These are phyloP conservation scores for Uloborus diversus DNA, from an alignment of 1,140 invertebrate genomes.

Conservation along the genomic window DNA sequence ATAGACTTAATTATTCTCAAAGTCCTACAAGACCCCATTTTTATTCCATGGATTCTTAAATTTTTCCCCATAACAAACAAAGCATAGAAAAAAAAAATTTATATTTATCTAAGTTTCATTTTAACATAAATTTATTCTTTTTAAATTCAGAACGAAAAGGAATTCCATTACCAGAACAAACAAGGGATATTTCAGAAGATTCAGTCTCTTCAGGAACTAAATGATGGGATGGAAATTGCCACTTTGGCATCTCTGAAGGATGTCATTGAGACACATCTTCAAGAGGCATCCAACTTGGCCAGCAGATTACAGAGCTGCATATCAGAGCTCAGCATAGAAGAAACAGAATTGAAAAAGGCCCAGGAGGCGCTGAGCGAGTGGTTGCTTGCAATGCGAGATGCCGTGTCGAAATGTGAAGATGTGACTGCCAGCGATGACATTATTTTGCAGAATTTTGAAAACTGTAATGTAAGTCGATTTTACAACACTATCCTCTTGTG, in stretches of 20 bases:
- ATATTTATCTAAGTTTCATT: too few relatives aligned
- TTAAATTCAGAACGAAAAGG: conserved; percentile 80
- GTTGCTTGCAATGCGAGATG: conserved; percentile 70
- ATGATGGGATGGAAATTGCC: conserved; percentile 75
- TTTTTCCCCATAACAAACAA: too few relatives aligned
- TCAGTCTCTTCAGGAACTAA: conserved; percentile 81
- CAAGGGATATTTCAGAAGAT: conserved; percentile 82
- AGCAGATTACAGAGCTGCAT: conserved; percentile 78
- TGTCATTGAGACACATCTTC: conserved; percentile 81
- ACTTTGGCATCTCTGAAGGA: conserved; percentile 76
- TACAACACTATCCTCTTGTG: too few relatives aligned
- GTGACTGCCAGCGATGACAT: conserved; percentile 86
- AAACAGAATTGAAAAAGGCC: conserved; percentile 77
- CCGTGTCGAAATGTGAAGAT: conserved; percentile 89
- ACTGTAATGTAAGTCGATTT: conserved; percentile 68
- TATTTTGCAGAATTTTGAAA: conserved; percentile 78
- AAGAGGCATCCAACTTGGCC: conserved; percentile 76
- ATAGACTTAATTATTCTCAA: too few relatives aligned
- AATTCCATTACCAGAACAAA: conserved; percentile 78
- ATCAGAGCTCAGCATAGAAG: conserved; percentile 76
- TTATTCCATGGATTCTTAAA: too few relatives aligned
- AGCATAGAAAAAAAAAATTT: too few relatives aligned
- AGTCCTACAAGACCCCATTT: too few relatives aligned
- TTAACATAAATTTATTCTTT: too few relatives aligned
- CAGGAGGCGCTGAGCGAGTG: conserved; percentile 70